Evolutionary conservation across 30 jellyfish, hydroid and myxozoan species (phyloP).

Genomic region (Mastigias papua): DNA sequence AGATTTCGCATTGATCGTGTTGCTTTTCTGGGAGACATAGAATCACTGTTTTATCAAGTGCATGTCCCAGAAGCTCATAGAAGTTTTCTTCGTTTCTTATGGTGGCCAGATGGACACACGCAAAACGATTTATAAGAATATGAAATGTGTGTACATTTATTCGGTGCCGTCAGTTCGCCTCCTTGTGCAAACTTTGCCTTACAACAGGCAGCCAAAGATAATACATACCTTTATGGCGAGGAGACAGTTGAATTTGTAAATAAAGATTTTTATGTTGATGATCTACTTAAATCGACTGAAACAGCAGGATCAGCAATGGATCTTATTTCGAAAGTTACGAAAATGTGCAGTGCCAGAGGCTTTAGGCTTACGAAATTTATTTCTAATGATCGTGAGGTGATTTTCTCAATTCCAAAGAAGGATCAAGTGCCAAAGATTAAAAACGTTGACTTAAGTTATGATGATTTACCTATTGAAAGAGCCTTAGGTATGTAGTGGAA

Average conservation of each 20-base stretch:
- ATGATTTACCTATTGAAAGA: constrained; percentile 50
- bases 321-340: background rate
- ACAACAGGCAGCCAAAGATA: constrained; percentile 28
- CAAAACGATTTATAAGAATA: constrained; percentile 7
- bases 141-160: constrained; percentile 39
- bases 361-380: constrained; percentile 28
- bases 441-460: constrained; percentile 22
- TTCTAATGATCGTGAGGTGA: constrained; percentile 15
- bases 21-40: constrained; percentile 43
- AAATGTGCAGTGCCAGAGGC: constrained; percentile 26
- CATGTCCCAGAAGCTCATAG: constrained; percentile 11
- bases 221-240: background rate
- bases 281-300: constrained; percentile 31
- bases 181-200: constrained; percentile 49
- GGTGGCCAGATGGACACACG: constrained; percentile 55
- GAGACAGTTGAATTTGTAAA: constrained; percentile 12
- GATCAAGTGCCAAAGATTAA: constrained; percentile 41
- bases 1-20: constrained; percentile 50
- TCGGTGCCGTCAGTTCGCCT: constrained; percentile 36
- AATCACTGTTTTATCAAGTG: constrained; percentile 53
- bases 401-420: constrained; percentile 22
- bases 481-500: constrained; percentile 48
- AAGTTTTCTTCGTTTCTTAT: constrained; percentile 23
- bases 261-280: constrained; percentile 40
- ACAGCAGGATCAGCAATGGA: background rate